Percentiles rank a stretch among this genome's conserved stretches.
Conservation (phyloP, 2,113 vertebrate species). For the Lycocorax pyrrhopterus region DNA sequence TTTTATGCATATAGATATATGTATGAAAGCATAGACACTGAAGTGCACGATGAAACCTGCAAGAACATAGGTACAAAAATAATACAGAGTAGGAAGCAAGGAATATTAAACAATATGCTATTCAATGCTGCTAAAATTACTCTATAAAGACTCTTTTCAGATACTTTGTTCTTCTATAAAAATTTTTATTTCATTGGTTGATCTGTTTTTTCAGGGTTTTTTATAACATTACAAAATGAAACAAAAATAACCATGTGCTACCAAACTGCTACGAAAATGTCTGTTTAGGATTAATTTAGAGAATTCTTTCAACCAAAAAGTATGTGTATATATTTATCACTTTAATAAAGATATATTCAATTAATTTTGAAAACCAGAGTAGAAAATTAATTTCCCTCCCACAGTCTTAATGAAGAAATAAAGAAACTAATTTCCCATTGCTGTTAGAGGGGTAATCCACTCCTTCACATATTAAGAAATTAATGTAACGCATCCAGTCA, state of each 20-base stretch:
- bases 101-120: background rate
- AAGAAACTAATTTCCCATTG: slow-evolving; percentile 77
- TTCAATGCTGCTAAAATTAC: background rate
- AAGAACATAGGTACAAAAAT: background rate
- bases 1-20: background rate
- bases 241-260: background rate
- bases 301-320: slow-evolving; percentile 66
- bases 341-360: slow-evolving; percentile 78
- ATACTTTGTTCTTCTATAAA: background rate
- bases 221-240: background rate
- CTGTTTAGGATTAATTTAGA: slow-evolving; percentile 64
- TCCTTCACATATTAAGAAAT: slow-evolving; percentile 76
- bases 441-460: slow-evolving; percentile 63
- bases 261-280: background rate
- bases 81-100: background rate
- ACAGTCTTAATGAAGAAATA: slow-evolving; percentile 78
- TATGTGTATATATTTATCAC: slow-evolving; percentile 58
- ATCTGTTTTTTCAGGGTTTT: background rate
- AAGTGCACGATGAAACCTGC: fast-evolving
- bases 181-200: background rate
- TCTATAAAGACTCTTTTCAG: background rate
- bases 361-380: slow-evolving; percentile 71
- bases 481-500: slow-evolving; percentile 74
- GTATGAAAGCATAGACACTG: background rate
- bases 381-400: slow-evolving; percentile 78